Evolutionary conservation across 2,113 vertebrate genomes (phyloP), one percentile per base, ranked within the genome.

Genomic region (Hyperopisus bebe): DNA sequence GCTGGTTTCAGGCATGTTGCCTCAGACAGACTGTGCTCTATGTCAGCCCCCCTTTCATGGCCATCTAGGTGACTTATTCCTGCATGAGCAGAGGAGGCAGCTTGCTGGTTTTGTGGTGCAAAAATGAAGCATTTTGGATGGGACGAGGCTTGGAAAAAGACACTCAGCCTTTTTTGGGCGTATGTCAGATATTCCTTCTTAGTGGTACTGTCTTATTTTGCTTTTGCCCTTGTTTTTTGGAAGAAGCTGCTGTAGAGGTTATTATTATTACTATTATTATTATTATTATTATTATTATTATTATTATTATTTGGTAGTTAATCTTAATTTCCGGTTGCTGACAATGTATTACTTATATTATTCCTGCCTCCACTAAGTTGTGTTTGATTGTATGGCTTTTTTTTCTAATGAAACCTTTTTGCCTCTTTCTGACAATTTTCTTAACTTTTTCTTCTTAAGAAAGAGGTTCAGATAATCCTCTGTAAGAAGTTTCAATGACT

Each of bases 401-500:
- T 24, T 74, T 74, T 66, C 17, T 47, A 70, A 47, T n/a, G 8
- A 74, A 77, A 46, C n/a, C n/a, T 50, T 39, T 74, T 58, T 24
- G 2, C 50, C 8, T 88, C 21, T 88, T 21, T 27, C 21, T 82
- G 39, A 88, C 31, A 21, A 2, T 44, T 47, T 58, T 89, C 80
- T 55, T 27, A 53, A 89, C 70, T 58, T 84, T 92, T 87, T 90
- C 89, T 91, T 80, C 86, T 21, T 77, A 86, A 70, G 89, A 88
- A 89, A 58, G 42, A 39, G 80, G 91, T 91, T 27, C 77, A 66
- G 17, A 85, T 74, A 42, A 1, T 90, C 13, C 88, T 50, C 90
- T 90, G 66, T n/a, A 89, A 87, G 66, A 89, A 82, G 90, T 91
- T 90, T 89, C 92, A 84, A 88, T 83, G 88, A 46, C 21, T 53